phyloP scores from a whole-genome alignment of 2,113 vertebrate genomes.

The Odontesthes bonariensis region DNA sequence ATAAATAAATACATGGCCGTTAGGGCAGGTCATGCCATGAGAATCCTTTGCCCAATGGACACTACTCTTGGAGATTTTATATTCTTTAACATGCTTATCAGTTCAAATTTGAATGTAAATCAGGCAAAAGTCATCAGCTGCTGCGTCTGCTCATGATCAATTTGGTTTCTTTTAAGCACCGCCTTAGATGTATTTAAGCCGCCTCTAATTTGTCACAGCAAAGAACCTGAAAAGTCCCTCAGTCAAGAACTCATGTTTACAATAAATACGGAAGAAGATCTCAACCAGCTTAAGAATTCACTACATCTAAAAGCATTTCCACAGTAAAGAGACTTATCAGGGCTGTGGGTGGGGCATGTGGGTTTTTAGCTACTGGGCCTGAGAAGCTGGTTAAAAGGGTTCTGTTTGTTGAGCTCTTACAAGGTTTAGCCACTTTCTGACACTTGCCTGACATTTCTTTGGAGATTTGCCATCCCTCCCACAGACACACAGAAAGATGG shows the following conservation, averaged over 20 bases:
- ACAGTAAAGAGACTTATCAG: not conserved
- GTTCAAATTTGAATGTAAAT: not conserved
- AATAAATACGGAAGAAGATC: slow-evolving; percentile 12
- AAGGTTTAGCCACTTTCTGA: slow-evolving; percentile 44
- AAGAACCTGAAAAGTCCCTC: slow-evolving; percentile 5
- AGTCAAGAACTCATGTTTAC: slow-evolving; percentile 11
- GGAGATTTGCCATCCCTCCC: slow-evolving; percentile 13
- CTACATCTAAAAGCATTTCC: slow-evolving; percentile 12
- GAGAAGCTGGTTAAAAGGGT: slow-evolving; percentile 7
- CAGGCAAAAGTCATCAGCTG: not conserved
- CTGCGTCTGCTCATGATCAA: not conserved
- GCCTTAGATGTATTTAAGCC: not conserved
- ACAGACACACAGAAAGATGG: slow-evolving; percentile 16
- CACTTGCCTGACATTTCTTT: slow-evolving; percentile 49
- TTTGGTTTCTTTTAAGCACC: too few species aligned
- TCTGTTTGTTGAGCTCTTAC: slow-evolving; percentile 19
- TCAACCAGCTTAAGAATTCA: not conserved
- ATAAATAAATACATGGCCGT: too few species aligned
- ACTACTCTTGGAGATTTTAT: not conserved
- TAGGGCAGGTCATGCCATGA: too few species aligned
- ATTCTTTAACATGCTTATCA: not conserved
- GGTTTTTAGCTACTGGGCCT: slow-evolving; percentile 7
- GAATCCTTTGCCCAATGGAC: too few species aligned
- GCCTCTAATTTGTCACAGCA: not conserved
- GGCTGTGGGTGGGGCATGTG: not conserved